phyloP scores from a whole-genome alignment of 2,113 vertebrate species.

The Centrocercus urophasianus region DNA sequence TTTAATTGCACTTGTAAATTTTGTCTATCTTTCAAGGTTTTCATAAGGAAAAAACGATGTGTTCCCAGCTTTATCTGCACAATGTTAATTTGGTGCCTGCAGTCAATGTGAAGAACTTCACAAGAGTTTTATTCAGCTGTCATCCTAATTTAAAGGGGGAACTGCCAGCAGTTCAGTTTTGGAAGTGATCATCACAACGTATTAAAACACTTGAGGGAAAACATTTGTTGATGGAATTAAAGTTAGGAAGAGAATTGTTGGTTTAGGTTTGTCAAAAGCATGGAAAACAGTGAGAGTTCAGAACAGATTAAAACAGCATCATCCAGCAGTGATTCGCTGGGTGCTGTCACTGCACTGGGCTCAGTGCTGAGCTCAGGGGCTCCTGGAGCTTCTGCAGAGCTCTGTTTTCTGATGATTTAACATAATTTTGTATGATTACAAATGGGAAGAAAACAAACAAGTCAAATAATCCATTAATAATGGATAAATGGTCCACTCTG shows the following conservation, averaged over 20 bases:
- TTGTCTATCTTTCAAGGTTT: not conserved
- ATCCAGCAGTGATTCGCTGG: not conserved
- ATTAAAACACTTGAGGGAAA: not conserved
- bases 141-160: not conserved
- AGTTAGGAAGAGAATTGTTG: not conserved
- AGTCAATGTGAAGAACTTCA: rapidly evolving
- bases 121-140: not conserved
- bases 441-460: rapidly evolving
- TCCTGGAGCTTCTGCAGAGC: not conserved
- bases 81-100: not conserved
- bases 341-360: rapidly evolving
- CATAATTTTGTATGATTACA: not conserved
- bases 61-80: not conserved
- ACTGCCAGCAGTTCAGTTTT: not conserved
- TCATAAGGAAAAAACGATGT: not conserved
- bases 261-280: not conserved
- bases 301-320: not conserved
- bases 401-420: not conserved
- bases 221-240: not conserved
- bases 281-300: not conserved
- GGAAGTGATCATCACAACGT: not conserved
- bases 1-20: not conserved
- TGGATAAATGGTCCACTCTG: not conserved
- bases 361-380: not conserved
- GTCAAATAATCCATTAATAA: not conserved